Evolutionary conservation across 2,888 invertebrate species (phyloP).

Genomic region (Neoascia interrupta): DNA sequence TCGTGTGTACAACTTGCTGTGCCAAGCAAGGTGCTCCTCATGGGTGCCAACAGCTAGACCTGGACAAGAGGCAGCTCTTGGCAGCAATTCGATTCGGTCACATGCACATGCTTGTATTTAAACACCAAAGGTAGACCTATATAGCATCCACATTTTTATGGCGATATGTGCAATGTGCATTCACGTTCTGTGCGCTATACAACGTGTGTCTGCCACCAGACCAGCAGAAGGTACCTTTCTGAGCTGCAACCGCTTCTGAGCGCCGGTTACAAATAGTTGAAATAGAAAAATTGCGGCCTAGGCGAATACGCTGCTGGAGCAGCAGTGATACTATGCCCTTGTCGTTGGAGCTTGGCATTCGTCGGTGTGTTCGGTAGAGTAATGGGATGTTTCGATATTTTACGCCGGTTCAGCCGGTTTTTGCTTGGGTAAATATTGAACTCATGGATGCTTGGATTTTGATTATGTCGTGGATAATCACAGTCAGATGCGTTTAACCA

Average conservation of each 20-base stretch:
- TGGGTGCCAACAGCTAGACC: constrained; percentile 48
- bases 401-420: constrained; percentile 56
- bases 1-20: constrained; percentile 16
- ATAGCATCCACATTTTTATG: too few relatives aligned
- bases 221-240: constrained; percentile 29
- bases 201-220: constrained; percentile 6
- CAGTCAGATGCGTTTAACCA: constrained; percentile 44
- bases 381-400: constrained; percentile 21
- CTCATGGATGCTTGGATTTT: constrained; percentile 61
- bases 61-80: constrained; percentile 54
- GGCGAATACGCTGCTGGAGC: not conserved
- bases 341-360: not conserved
- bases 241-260: constrained; percentile 73
- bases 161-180: constrained; percentile 22
- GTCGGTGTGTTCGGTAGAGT: not conserved
- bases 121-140: too few relatives aligned
- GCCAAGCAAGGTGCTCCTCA: constrained; percentile 37
- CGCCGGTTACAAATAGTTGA: constrained; percentile 78
- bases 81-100: constrained; percentile 46
- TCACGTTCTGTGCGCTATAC: constrained; percentile 38
- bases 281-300: constrained; percentile 76
- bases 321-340: not conserved
- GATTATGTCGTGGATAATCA: constrained; percentile 58
- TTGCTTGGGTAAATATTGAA: constrained; percentile 62
- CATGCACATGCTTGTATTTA: constrained; percentile 26